Conservation (phyloP, 1,140 invertebrate species). For the Sipha flava region DNA sequence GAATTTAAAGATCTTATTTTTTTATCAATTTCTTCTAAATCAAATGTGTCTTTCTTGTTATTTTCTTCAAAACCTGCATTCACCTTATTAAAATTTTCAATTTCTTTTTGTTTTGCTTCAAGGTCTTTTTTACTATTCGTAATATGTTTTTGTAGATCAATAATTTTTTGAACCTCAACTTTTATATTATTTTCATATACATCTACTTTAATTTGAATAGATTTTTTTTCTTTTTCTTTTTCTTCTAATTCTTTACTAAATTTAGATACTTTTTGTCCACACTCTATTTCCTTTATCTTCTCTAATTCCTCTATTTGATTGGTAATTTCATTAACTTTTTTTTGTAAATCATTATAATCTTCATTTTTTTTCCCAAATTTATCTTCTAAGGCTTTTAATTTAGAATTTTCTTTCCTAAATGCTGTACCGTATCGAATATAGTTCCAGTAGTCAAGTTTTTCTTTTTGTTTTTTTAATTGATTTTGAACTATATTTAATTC, state of each 20-base stretch:
- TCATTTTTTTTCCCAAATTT: neutral
- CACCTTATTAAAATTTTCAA: conserved; percentile 39
- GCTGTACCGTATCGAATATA: neutral
- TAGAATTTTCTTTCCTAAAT: neutral
- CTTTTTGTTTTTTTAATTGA: neutral
- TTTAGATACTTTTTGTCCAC: neutral
- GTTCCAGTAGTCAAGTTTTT: neutral
- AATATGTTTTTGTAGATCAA: conserved; percentile 40
- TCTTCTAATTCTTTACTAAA: neutral
- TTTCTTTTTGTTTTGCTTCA: conserved; percentile 38
- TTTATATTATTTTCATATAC: neutral
- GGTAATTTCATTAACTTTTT: neutral
- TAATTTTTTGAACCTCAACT: neutral
- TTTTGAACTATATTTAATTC: conserved; percentile 31
- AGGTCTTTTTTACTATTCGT: conserved; percentile 45
- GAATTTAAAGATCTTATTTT: conserved; percentile 28
- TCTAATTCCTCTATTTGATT: neutral
- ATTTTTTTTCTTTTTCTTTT: neutral
- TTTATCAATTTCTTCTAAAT: neutral
- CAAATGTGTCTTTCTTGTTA: neutral
- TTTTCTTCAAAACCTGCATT: conserved; percentile 9
- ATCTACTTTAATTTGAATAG: neutral
- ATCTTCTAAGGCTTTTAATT: neutral
- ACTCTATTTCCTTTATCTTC: neutral
- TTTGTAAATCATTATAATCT: neutral